Conservation (phyloP, 2,797 vertebrate species). For the Galagoides demidoff region DNA sequence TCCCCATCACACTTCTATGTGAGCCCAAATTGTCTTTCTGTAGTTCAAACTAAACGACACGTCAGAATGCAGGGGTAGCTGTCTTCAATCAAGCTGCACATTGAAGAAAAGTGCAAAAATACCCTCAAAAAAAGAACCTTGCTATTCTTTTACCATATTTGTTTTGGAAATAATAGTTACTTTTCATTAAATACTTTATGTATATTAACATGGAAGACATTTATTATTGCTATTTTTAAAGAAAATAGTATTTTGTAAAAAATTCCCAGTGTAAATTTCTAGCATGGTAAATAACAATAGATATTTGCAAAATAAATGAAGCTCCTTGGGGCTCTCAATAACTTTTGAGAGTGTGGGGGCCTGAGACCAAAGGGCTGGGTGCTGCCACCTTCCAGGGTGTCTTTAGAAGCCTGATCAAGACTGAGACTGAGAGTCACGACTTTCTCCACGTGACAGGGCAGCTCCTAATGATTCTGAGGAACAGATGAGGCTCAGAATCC, state of each 20-base stretch:
- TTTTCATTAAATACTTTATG: constrained; percentile 30
- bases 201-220: background rate
- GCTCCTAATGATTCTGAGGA: background rate
- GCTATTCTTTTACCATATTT: background rate
- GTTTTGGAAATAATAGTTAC: background rate
- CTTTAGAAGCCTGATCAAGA: background rate
- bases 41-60: background rate
- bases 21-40: background rate
- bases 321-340: background rate
- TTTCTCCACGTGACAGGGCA: background rate
- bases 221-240: constrained; percentile 20
- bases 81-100: background rate
- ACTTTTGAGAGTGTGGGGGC: background rate
- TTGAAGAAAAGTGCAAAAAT: background rate
- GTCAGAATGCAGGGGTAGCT: background rate
- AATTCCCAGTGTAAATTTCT: background rate
- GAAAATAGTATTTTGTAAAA: background rate
- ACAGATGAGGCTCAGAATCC: background rate
- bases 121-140: background rate
- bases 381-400: background rate
- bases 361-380: background rate
- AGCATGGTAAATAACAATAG: background rate
- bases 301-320: background rate
- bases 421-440: background rate
- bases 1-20: background rate